Conservation (phyloP, 2,113 vertebrate species). For the Pao palembangensis region DNA sequence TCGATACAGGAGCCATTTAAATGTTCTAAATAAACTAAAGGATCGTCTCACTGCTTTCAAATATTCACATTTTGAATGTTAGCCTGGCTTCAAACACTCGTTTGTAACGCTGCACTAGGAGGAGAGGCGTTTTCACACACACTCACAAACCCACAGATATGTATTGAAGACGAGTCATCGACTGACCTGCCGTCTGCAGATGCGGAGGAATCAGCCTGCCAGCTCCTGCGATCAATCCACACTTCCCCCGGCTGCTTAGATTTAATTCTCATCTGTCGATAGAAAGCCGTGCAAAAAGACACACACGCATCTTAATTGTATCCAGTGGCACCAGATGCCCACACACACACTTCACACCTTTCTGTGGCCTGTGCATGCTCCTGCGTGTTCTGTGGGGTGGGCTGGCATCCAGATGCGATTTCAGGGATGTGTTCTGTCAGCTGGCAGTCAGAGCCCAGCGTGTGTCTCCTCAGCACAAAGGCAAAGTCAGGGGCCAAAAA, state of each 20-base stretch:
- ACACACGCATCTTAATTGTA: constrained; percentile 17
- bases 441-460: constrained; percentile 57
- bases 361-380: constrained; percentile 17
- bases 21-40: too few species aligned
- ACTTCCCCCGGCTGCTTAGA: constrained; percentile 46
- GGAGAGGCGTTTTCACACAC: background rate
- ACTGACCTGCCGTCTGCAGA: constrained; percentile 34
- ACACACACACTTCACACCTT: constrained; percentile 34
- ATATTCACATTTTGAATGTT: constrained; percentile 8
- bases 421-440: constrained; percentile 60
- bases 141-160: constrained; percentile 2
- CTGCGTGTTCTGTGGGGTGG: constrained; percentile 51
- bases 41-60: too few species aligned
- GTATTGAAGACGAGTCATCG: constrained; percentile 36
- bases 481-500: constrained; percentile 62
- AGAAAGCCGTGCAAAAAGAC: constrained; percentile 17
- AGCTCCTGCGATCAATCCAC: constrained; percentile 56
- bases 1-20: too few species aligned
- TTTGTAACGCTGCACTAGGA: background rate
- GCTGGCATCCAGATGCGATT: constrained; percentile 50
- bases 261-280: constrained; percentile 54
- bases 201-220: constrained; percentile 39
- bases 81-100: constrained; percentile 7
- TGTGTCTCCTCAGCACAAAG: constrained; percentile 57
- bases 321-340: constrained; percentile 16